These are phyloP conservation scores for Tachystola acroxantha DNA, from an alignment of 2,888 invertebrate genomes.

Conservation along the genomic window DNA sequence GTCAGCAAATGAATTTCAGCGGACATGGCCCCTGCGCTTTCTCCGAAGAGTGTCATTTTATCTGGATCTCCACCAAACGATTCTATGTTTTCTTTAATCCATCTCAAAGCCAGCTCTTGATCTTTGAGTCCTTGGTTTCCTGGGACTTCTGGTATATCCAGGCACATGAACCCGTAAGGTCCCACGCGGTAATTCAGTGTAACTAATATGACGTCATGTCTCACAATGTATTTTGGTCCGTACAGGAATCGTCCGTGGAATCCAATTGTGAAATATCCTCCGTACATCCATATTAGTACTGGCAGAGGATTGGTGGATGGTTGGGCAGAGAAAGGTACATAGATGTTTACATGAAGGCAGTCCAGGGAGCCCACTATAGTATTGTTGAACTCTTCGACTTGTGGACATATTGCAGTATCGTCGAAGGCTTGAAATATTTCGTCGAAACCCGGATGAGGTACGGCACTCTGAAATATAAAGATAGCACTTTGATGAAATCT, in stretches of 20 bases:
- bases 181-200: conserved; percentile 42
- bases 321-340: conserved; percentile 32
- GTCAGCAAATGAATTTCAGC: conserved; percentile 42
- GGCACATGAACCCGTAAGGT: conserved; percentile 51
- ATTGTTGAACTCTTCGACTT: conserved; percentile 18
- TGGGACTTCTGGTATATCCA: conserved; percentile 35
- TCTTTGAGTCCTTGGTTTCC: conserved; percentile 54
- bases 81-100: conserved; percentile 43
- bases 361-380: conserved; percentile 26
- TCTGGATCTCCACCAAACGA: conserved; percentile 44
- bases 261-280: conserved; percentile 35
- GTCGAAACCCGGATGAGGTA: conserved; percentile 19
- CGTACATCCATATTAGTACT: conserved; percentile 44
- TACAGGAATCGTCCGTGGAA: conserved; percentile 19
- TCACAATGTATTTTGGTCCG: conserved; percentile 37
- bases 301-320: conserved; percentile 29
- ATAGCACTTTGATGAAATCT: no score
- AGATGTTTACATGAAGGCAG: conserved; percentile 41
- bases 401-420: conserved; percentile 31
- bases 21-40: conserved; percentile 40
- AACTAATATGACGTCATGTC: conserved; percentile 42
- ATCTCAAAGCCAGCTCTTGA: conserved; percentile 38
- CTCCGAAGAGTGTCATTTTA: conserved; percentile 40
- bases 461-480: conserved; percentile 12
- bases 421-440: conserved; percentile 27